Conservation (phyloP, 1,140 invertebrate species). For the Galleria mellonella region DNA sequence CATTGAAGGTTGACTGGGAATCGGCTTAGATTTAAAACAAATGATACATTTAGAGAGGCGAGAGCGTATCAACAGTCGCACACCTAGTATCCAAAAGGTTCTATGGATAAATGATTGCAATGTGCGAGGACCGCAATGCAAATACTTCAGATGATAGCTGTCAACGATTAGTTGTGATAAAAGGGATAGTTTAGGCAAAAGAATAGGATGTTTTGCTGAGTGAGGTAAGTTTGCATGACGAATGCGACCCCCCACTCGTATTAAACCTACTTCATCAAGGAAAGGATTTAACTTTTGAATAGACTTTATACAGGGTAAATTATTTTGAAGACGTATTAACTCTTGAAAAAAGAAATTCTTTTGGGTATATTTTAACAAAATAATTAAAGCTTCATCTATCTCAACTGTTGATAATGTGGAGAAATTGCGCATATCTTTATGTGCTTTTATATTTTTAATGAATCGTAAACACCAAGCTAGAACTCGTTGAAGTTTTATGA, state of each 20-base stretch:
- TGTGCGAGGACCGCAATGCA: background rate
- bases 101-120: background rate
- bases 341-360: background rate
- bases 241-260: constrained; percentile 1
- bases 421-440: background rate
- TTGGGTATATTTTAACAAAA: background rate
- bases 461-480: background rate
- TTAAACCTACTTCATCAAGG: background rate
- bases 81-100: background rate
- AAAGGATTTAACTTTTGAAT: background rate
- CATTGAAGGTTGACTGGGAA: background rate
- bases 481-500: constrained; percentile 1
- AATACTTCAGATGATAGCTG: background rate
- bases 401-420: background rate
- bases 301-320: background rate
- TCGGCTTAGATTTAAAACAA: background rate
- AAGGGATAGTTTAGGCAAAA: background rate
- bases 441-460: background rate
- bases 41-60: background rate
- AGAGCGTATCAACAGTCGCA: background rate
- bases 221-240: background rate
- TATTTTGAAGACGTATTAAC: background rate
- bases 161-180: background rate
- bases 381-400: background rate
- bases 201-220: background rate